These are phyloP conservation scores for Rhinolophus ferrumequinum DNA, from an alignment of 2,113 vertebrate genomes.

Conservation along the genomic window DNA sequence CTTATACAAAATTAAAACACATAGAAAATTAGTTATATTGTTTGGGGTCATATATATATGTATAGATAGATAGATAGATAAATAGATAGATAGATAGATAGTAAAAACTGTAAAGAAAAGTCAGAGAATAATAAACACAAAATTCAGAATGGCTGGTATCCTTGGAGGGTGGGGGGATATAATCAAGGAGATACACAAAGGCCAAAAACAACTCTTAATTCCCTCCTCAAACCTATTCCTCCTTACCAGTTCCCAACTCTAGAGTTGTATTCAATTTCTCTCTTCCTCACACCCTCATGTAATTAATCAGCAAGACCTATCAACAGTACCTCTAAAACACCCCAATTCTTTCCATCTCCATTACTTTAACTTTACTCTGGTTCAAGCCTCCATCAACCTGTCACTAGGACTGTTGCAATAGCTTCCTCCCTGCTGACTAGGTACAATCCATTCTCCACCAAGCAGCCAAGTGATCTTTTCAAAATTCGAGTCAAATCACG, in stretches of 20 bases:
- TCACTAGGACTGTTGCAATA: no score
- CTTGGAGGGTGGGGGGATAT: background rate
- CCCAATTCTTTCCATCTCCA: background rate
- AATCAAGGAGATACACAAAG: background rate
- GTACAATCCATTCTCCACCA: background rate
- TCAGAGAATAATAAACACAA: background rate
- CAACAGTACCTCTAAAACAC: background rate
- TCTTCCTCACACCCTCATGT: background rate
- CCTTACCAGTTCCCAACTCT: background rate
- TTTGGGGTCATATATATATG: background rate
- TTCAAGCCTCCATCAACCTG: background rate
- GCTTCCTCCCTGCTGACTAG: background rate
- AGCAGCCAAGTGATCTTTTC: background rate
- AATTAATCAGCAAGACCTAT: background rate
- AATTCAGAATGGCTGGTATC: background rate
- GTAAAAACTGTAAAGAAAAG: background rate
- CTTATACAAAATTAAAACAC: conserved; percentile 27
- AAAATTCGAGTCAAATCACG: background rate
- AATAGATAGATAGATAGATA: no score
- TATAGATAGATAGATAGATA: background rate
- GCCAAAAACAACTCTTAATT: background rate
- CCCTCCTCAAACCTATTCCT: background rate
- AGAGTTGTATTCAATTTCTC: background rate
- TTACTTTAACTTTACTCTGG: background rate
- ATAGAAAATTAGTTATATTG: background rate